Evolutionary conservation across 2,888 invertebrate genomes (phyloP).

Genomic region (Malthinus flaveolus): DNA sequence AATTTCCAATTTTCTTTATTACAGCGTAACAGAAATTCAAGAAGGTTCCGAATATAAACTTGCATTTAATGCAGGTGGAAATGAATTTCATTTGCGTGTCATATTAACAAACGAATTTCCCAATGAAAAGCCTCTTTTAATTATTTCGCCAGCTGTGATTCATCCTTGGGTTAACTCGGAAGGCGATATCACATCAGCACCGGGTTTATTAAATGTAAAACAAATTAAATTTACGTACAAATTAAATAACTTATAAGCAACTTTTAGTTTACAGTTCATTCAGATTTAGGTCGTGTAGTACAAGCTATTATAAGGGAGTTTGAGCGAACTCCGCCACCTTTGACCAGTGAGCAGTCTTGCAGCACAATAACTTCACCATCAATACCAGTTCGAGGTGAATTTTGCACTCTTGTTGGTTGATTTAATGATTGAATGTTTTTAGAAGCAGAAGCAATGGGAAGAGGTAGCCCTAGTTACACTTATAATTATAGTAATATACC

Average conservation of each 20-base stretch:
- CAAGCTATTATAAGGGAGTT: constrained; percentile 81
- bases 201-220: constrained; percentile 71
- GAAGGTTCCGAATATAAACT: constrained; percentile 75
- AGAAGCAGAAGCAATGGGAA: constrained; percentile 44
- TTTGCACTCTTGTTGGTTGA: neutral
- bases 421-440: constrained; percentile 12
- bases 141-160: constrained; percentile 66
- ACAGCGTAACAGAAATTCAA: constrained; percentile 70
- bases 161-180: constrained; percentile 75
- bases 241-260: neutral
- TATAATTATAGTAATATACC: constrained; percentile 32
- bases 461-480: constrained; percentile 46
- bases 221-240: neutral
- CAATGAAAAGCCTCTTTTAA: constrained; percentile 71
- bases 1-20: constrained; percentile 23
- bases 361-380: constrained; percentile 31
- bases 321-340: constrained; percentile 65
- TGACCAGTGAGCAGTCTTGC: constrained; percentile 39
- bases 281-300: constrained; percentile 79
- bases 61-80: constrained; percentile 67
- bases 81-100: constrained; percentile 68
- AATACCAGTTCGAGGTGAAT: constrained; percentile 19
- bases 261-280: constrained; percentile 71
- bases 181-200: constrained; percentile 73
- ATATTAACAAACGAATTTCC: constrained; percentile 73